Base-by-base conservation (phyloP, 2,888 invertebrate species). In the Parthenolecanium corni region DNA sequence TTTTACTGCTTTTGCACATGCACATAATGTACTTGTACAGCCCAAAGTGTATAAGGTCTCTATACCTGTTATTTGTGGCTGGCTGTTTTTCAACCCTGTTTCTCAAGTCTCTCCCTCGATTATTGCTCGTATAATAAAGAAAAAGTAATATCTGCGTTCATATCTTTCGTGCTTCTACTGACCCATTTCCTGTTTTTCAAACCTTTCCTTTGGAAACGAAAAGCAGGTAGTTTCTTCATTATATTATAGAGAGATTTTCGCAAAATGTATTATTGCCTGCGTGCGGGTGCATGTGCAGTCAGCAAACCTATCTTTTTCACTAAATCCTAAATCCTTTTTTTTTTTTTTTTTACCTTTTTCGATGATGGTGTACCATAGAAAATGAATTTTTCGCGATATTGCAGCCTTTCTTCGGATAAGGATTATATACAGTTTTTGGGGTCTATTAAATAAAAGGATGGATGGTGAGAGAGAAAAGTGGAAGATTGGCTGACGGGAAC, bases 131-230 rank as follows among this genome's bases (percentile, higher is more conserved):
- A 31, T 31, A 31, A n/a, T n/a, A n/a, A n/a, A n/a, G n/a, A n/a
- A n/a, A n/a, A n/a, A n/a, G n/a, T n/a, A n/a, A n/a, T n/a, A n/a
- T n/a, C n/a, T n/a, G n/a, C 9, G 25, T 51, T 42, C 38, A 40
- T 38, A 42, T 42, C 9, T 11, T 44, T 44, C 44, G n/a, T 18
- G 3, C 14, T 14, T 44, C 54, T 16, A 36, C 40, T 54, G 54
- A 54, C 54, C 54, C 42, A 54, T 54, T 54, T 54, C 54, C 54
- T 54, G 54, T 54, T 54, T 53, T 54, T 42, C 31, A 23, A 54
- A 54, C 21, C 21, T 23, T 31, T 53, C 9, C 24, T n/a, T 4
- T 9, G n/a, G 40, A 53, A 20, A 16, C 21, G 42, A 36, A 54
- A 40, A 54, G 54, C 54, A 54, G 54, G 54, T 54, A 53, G 36